Evolutionary conservation across 1,140 invertebrate genomes (phyloP).

Genomic region (Heliconius nattereri): DNA sequence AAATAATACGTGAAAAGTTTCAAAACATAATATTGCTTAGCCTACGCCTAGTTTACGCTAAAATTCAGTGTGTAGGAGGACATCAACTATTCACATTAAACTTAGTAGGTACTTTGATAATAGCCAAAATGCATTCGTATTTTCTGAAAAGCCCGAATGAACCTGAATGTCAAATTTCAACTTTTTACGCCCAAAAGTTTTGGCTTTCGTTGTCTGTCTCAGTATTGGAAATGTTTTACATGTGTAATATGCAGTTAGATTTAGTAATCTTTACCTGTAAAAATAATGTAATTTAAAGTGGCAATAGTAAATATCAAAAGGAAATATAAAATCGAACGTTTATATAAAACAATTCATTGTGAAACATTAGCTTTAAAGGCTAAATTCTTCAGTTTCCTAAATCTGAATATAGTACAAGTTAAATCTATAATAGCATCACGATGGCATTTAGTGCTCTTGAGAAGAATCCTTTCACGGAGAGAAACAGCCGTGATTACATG

Average conservation of each 20-base stretch:
- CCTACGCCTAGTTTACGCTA: conserved; percentile 44
- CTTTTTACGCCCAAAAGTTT: too few relatives aligned
- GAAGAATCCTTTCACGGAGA: conserved; percentile 58
- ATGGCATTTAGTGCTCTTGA: conserved; percentile 62
- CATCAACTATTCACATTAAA: conserved; percentile 18
- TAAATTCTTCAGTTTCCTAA: not conserved
- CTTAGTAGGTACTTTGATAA: not conserved
- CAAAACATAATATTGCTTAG: not conserved
- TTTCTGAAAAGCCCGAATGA: not conserved
- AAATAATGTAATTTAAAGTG: not conserved
- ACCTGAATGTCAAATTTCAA: too few relatives aligned
- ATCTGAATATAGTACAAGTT: conserved; percentile 27
- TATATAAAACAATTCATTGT: not conserved
- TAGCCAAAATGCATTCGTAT: not conserved
- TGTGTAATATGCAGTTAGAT: too few relatives aligned
- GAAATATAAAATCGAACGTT: too few relatives aligned
- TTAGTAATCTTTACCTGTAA: not conserved
- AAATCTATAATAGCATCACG: conserved; percentile 59
- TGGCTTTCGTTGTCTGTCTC: too few relatives aligned
- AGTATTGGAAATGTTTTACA: too few relatives aligned
- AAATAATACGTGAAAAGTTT: conserved; percentile 35
- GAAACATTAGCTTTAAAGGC: not conserved
- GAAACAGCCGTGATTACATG: conserved; percentile 45
- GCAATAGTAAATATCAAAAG: too few relatives aligned
- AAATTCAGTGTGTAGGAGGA: conserved; percentile 51